Evolutionary conservation across 2,797 vertebrate genomes (phyloP).

Genomic region (Selene dorsalis): DNA sequence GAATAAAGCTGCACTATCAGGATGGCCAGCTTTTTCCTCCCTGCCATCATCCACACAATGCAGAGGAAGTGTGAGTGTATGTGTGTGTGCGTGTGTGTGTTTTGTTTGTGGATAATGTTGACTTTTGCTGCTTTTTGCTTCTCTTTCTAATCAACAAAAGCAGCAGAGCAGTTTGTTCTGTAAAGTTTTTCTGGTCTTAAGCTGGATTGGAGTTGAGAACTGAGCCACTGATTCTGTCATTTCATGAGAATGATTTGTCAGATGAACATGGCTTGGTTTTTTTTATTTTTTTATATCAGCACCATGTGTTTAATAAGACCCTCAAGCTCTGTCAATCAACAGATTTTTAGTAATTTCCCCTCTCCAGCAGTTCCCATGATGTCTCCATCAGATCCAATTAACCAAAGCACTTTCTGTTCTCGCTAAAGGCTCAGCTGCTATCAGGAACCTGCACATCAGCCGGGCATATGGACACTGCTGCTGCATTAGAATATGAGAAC

Average conservation of each 20-base stretch:
- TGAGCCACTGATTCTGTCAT: conserved; percentile 42
- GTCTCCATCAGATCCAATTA: conserved; percentile 70
- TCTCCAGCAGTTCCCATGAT: conserved; percentile 59
- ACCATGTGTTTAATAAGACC: conserved; percentile 44
- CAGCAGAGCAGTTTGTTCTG: background rate
- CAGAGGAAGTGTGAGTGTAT: conserved; percentile 73
- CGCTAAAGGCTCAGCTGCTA: conserved; percentile 40
- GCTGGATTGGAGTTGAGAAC: conserved; percentile 30
- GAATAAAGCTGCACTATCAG: conserved; percentile 74
- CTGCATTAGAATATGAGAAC: conserved; percentile 23
- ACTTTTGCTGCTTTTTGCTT: conserved; percentile 19
- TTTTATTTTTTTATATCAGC: conserved; percentile 45
- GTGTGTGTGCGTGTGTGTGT: background rate
- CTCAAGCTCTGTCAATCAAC: conserved; percentile 40
- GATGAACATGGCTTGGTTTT: conserved; percentile 17
- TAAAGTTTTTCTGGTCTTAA: conserved; percentile 13
- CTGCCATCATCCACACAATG: conserved; percentile 71
- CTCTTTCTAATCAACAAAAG: conserved; percentile 3
- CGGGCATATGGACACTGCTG: conserved; percentile 19
- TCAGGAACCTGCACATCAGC: conserved; percentile 39
- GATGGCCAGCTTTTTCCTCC: conserved; percentile 81
- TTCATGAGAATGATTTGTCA: conserved; percentile 44
- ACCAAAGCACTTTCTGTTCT: conserved; percentile 40
- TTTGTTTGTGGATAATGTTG: conserved; percentile 7
- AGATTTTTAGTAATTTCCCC: conserved; percentile 36